These are phyloP conservation scores for Drepana arcuata DNA, from an alignment of 1,140 invertebrate species.

Conservation along the genomic window DNA sequence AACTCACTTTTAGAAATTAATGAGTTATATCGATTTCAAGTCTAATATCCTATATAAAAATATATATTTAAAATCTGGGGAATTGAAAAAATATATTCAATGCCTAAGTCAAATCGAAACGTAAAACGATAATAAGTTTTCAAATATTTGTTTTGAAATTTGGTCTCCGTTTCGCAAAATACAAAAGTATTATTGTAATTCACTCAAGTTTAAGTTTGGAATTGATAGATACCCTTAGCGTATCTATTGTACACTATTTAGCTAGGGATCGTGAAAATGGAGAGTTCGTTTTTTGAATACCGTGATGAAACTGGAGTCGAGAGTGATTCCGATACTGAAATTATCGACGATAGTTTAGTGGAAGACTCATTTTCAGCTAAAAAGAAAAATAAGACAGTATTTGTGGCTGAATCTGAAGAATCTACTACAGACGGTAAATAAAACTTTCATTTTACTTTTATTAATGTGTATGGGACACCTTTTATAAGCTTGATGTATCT, in stretches of 20 bases:
- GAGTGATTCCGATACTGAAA: conserved; percentile 39
- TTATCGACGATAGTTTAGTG: conserved; percentile 46
- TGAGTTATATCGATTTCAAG: too few relatives aligned
- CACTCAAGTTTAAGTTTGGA: too few relatives aligned
- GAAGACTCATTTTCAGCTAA: conserved; percentile 27
- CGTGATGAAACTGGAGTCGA: conserved; percentile 30
- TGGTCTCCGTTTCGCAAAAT: too few relatives aligned
- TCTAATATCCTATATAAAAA: too few relatives aligned
- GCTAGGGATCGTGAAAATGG: too few relatives aligned
- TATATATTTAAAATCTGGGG: neutral
- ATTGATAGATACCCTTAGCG: too few relatives aligned
- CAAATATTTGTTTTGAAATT: conserved; percentile 18
- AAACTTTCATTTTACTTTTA: neutral
- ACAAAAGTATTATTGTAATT: too few relatives aligned
- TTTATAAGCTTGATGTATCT: too few relatives aligned
- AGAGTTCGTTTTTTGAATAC: conserved; percentile 58
- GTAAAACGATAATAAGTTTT: conserved; percentile 24
- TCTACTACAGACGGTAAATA: conserved; percentile 31
- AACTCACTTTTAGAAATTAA: too few relatives aligned
- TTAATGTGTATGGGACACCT: too few relatives aligned
- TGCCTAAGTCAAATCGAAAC: conserved; percentile 14
- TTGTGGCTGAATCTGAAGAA: conserved; percentile 53
- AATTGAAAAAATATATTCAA: neutral
- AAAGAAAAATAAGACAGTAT: conserved; percentile 47
- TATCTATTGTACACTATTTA: too few relatives aligned